A percentile compares a stretch with the other conserved stretches of the same genome.
Conservation (phyloP, 2,888 invertebrate genomes). For the Lasioglossum leucozonium region DNA sequence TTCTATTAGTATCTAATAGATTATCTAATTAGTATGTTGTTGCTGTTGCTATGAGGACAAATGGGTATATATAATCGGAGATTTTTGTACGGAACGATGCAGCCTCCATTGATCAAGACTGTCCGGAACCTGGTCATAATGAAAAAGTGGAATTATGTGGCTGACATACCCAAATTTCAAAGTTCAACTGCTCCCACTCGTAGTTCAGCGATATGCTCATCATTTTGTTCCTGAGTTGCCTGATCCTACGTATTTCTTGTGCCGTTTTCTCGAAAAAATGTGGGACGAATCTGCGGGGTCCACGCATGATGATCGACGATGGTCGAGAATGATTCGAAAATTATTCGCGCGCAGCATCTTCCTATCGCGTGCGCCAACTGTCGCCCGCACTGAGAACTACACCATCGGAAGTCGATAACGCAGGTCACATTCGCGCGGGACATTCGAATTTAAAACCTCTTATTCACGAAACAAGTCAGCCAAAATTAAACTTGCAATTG, state of each 20-base stretch:
- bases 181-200: slow-evolving; percentile 78
- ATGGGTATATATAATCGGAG: background rate
- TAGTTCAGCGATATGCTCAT: slow-evolving; percentile 74
- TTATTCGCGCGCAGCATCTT: slow-evolving; percentile 38
- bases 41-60: too few relatives aligned
- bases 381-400: background rate
- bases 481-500: background rate
- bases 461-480: background rate
- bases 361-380: slow-evolving; percentile 17
- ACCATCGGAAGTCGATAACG: slow-evolving; percentile 23
- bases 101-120: background rate
- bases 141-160: slow-evolving; percentile 12
- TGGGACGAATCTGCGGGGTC: slow-evolving; percentile 13
- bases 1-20: too few relatives aligned
- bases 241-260: slow-evolving; percentile 41
- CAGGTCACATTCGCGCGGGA: background rate
- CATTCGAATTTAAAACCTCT: background rate
- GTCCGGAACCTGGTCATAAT: background rate
- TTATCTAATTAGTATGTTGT: too few relatives aligned
- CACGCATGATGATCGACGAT: slow-evolving; percentile 48
- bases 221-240: slow-evolving; percentile 67
- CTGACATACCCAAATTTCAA: slow-evolving; percentile 80
- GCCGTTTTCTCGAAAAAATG: slow-evolving; percentile 16
- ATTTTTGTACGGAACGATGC: background rate
- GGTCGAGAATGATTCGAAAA: slow-evolving; percentile 37